Base-by-base conservation (phyloP, 2,797 vertebrate genomes). In the Gymnocypris eckloni region DNA sequence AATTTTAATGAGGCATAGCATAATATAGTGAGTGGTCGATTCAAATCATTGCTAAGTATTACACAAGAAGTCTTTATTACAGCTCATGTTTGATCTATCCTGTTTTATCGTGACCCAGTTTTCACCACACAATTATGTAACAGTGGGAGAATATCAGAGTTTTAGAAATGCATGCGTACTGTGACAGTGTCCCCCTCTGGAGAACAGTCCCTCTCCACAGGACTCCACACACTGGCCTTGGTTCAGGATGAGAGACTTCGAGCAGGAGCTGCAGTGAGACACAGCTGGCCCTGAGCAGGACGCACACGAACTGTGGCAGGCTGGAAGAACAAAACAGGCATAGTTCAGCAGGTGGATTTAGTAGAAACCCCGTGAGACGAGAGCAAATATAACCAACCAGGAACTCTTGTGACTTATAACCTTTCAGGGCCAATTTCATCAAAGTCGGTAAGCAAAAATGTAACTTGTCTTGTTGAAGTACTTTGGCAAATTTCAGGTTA, bases 121-220 rank as follows among this genome's bases (percentile, higher is more conserved):
- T 84, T 48, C 20, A 56, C 48, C 52, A 61, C 16, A 54, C 70
- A 25, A 95, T 85, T 0, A 90, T 81, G 86, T 95, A 94, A 43
- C 95, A 96, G 83, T 91, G 95, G 95, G 88, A 6, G 75, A 54
- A 85, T 45, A 50, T 43, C 54, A 39, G n/a, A 61, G 20, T 45
- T 18, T 25, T 41, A 59, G 41, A 80, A 77, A 75, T 13, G 37
- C 12, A 69, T 33, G 79, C 94, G 92, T 94, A 99, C 98, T 97
- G 92, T 93, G 96, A 92, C 98, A 99, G 92, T 93, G 1, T 2
- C 89, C 54, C 1, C 88, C 94, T 77, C 96, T 94, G 52, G 93
- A 87, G 90, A 96, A 98, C 86, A 97, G 95, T 0, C 96, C 96
- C 33, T 96, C 95, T 81, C 96, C 97, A 15, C 98, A 99, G 88